Evolutionary conservation across 2,888 invertebrate genomes (phyloP), one percentile per base, ranked within the genome.

Genomic region (Caenorhabditis sulstoni): DNA sequence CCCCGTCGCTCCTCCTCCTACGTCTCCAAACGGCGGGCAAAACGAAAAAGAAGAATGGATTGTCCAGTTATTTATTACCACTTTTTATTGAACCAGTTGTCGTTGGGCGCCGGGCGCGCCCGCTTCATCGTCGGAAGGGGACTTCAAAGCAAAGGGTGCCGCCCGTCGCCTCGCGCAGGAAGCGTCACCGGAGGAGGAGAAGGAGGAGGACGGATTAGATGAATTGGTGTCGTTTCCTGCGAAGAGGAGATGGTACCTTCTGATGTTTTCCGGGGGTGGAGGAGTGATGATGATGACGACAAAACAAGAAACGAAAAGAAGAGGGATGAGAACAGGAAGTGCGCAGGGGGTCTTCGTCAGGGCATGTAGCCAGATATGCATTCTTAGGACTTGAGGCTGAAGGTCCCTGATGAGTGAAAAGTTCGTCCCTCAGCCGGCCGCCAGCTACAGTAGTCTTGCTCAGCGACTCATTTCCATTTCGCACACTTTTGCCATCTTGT

Each of bases 21-120:
- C n/a, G n/a, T 65, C 12, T 64, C 29, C 23, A 41, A 39, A 37
- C 47, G 37, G 66, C 66, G 66, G 66, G 29, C 29, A 29, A 65
- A 65, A 65, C 53, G 53, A 45, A 53, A 65, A 64, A 53, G 8
- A 29, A 44, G 44, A 45, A 53, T 53, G 29, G 29, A 45, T 53
- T 53, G 41, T 14, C 41, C 11, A 3, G 41, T 41, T 14, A 41
- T 41, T 41, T 41, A 41, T 41, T 41, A 41, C 41, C 12, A 41
- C 41, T 64, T 70, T 64, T 73, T 73, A 61, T 62, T 55, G 58
- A 57, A 73, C 71, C 71, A 71, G 71, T 71, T 71, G 71, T 68
- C 68, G 41, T 64, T 58, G 50, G 45, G 57, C 57, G 55, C 45
- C 44, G 52, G 14, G 68, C 61, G 59, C 58, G 41, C 53, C 37